Base-by-base conservation (phyloP, 2,113 vertebrate genomes). In the Hydrochoerus hydrochaeris region DNA sequence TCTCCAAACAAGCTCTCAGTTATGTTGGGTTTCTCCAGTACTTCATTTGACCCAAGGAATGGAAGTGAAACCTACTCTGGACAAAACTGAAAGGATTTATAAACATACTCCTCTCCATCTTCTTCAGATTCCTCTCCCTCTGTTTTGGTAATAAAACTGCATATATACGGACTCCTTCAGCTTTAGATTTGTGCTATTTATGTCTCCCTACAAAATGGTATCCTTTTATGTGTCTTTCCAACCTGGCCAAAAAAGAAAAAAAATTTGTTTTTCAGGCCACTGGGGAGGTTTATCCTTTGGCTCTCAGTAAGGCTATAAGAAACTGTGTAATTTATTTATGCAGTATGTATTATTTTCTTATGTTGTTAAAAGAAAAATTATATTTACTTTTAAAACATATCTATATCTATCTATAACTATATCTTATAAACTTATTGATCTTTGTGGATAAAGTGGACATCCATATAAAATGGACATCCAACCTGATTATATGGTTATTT, bases 401-500 rank as follows among this genome's bases (percentile, higher is more conserved):
- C 54, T 57, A 54, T 54, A 85, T 17, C 7, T 46, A 54, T 54
- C 30, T 67, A 6, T 30, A 35, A 65, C 17, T 49, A 57, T 46
- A 75, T 17, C 7, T 49, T 87, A 90, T 58, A 86, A n/a, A 60
- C 22, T 7, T 88, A 13, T 20, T 87, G 12, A 62, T 65, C 28
- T 69, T 32, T 84, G 20, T 63, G n/a, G 24, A 46, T 71, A 91
- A 73, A 73, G 11, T 38, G 9, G 69, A 44, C 11, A 24, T 24
- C 71, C 10, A 75, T 71, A 85, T 16, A 22, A 73, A 41, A 24
- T 38, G 9, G 69, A 75, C 22, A 24, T 24, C 38, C 4, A 75
- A 75, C 71, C 10, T 75, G 85, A 92, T 86, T 97, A 63, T 38
- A 69, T 54, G 19, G 20, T 77, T 91, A 60, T 41, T 88, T 82